These are phyloP conservation scores for Cephus pulcher DNA, from an alignment of 2,888 invertebrate species.

Conservation along the genomic window DNA sequence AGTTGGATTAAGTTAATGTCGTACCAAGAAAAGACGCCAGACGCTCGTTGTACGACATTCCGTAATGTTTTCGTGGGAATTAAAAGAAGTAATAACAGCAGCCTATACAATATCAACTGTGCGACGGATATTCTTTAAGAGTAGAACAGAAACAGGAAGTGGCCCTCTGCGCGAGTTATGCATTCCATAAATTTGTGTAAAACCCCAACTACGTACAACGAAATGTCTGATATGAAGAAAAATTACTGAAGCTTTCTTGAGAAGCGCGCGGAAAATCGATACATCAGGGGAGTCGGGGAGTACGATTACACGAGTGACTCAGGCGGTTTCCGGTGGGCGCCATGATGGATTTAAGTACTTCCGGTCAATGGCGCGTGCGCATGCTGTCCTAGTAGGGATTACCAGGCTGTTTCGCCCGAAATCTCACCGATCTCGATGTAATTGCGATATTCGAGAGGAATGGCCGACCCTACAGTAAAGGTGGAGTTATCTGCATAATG, in stretches of 20 bases:
- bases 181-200: not conserved
- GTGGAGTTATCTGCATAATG: constrained; percentile 41
- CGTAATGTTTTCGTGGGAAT: not conserved
- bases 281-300: constrained; percentile 45
- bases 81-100: not conserved
- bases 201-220: not conserved
- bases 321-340: constrained; percentile 61
- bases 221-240: not conserved
- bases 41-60: not conserved
- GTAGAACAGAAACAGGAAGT: not conserved
- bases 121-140: not conserved
- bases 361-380: constrained; percentile 58
- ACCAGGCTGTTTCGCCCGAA: constrained; percentile 29
- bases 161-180: not conserved
- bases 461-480: not conserved
- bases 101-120: not conserved
- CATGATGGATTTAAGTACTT: constrained; percentile 63
- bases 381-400: constrained; percentile 41
- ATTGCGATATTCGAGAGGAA: constrained; percentile 25
- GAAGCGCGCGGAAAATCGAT: constrained; percentile 39
- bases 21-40: not conserved
- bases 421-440: constrained; percentile 27
- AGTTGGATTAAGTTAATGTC: not conserved
- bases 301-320: constrained; percentile 61
- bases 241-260: not conserved